A percentile compares a stretch with the other conserved stretches of the same genome.
phyloP scores from a whole-genome alignment of 1,140 invertebrate species.

The Argopecten irradians region DNA sequence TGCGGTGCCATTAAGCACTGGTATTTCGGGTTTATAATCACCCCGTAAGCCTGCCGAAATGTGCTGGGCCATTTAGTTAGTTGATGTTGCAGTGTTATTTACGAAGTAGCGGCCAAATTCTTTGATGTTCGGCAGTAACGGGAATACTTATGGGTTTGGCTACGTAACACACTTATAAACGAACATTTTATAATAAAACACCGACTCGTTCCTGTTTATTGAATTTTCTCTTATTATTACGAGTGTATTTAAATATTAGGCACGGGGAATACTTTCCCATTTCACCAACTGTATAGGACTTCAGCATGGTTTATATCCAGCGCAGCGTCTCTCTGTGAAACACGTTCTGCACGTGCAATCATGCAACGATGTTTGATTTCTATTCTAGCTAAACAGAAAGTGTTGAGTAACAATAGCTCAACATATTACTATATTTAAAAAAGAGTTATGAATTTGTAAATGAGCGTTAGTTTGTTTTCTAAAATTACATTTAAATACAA shows the following conservation, averaged over 20 bases:
- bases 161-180: conserved; percentile 22
- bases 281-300: conserved; percentile 4
- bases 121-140: conserved; percentile 7
- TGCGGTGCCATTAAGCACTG: background rate
- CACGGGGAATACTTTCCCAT: background rate
- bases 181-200: background rate
- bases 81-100: background rate
- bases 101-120: background rate
- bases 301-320: background rate
- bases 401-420: too few relatives aligned
- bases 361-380: background rate
- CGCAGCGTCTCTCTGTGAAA: background rate
- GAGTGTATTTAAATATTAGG: conserved; percentile 12
- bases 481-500: too few relatives aligned
- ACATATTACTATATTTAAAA: too few relatives aligned
- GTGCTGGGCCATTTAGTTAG: background rate
- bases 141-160: background rate
- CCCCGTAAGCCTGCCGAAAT: background rate
- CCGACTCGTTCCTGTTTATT: background rate
- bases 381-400: background rate
- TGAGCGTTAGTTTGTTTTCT: too few relatives aligned
- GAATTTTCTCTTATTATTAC: conserved; percentile 12
- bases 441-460: too few relatives aligned
- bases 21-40: background rate
- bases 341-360: background rate